Conservation (phyloP, 2,888 invertebrate species). For the Nomada flava region DNA sequence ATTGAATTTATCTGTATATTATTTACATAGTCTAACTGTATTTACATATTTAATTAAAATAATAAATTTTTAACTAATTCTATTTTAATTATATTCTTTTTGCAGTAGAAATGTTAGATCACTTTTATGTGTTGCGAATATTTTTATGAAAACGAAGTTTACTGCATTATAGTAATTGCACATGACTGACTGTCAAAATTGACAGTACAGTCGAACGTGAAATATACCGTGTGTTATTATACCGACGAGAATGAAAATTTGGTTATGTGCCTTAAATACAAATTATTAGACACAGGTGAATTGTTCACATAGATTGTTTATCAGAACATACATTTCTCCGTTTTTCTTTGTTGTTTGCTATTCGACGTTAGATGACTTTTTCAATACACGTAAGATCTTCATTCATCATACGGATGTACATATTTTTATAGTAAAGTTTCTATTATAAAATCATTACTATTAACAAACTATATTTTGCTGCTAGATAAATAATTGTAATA, state of each 20-base stretch:
- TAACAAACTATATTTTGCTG: not conserved
- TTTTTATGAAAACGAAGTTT: not conserved
- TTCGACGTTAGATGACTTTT: not conserved
- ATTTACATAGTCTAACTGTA: not conserved
- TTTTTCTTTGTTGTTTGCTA: not conserved
- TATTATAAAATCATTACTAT: not conserved
- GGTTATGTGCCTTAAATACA: not conserved
- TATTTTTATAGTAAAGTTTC: not conserved
- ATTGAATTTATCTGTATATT: not conserved
- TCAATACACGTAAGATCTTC: not conserved
- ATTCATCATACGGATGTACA: not conserved
- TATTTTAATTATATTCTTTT: not conserved
- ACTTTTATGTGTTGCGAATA: not conserved
- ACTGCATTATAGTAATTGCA: not conserved
- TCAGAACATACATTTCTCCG: not conserved
- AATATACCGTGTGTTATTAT: not conserved
- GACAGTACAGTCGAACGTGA: not conserved
- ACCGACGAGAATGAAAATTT: not conserved
- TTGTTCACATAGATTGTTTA: not conserved
- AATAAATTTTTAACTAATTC: not conserved
- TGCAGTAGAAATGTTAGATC: not conserved
- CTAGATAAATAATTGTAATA: not conserved
- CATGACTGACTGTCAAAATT: conserved; percentile 24
- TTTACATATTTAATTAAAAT: not conserved
- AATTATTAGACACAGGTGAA: not conserved